Percentiles rank a stretch among this genome's conserved stretches.
These are phyloP conservation scores for Lacanobia wlatinum DNA, from an alignment of 2,888 invertebrate genomes.

Conservation along the genomic window DNA sequence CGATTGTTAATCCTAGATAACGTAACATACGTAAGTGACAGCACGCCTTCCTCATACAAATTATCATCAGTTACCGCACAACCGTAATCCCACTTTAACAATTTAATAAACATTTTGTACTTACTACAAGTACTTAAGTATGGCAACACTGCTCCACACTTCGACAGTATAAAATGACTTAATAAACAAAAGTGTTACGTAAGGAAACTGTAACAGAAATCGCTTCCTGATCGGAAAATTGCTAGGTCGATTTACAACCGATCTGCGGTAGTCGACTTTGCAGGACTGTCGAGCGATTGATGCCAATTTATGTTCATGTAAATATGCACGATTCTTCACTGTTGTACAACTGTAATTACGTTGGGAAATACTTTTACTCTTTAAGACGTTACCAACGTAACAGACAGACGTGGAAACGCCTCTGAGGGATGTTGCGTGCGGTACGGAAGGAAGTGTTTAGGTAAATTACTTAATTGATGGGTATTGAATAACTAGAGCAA, in stretches of 20 bases:
- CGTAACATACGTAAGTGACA: constrained; percentile 11
- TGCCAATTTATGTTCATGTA: constrained; percentile 62
- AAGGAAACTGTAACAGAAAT: constrained; percentile 69
- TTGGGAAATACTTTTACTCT: constrained; percentile 66
- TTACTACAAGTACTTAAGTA: constrained; percentile 43
- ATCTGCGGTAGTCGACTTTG: constrained; percentile 61
- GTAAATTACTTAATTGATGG: constrained; percentile 45
- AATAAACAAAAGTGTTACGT: constrained; percentile 69
- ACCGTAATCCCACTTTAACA: constrained; percentile 37
- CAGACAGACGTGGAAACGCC: constrained; percentile 54
- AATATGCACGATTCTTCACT: constrained; percentile 68
- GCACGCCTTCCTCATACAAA: constrained; percentile 44
- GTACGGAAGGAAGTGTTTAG: constrained; percentile 42
- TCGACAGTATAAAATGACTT: constrained; percentile 64
- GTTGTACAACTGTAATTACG: constrained; percentile 69
- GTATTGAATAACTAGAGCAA: constrained; percentile 23
- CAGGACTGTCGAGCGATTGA: constrained; percentile 59
- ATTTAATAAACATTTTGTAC: constrained; percentile 51
- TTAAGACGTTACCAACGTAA: constrained; percentile 49
- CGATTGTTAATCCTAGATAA: constrained; percentile 24
- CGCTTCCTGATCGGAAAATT: constrained; percentile 66
- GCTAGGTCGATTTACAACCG: constrained; percentile 59
- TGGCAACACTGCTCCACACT: constrained; percentile 43
- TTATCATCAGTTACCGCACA: constrained; percentile 49
- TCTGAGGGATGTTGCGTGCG: constrained; percentile 40